Evolutionary conservation across 2,888 invertebrate genomes (phyloP).

Genomic region (Piscicola geometra): DNA sequence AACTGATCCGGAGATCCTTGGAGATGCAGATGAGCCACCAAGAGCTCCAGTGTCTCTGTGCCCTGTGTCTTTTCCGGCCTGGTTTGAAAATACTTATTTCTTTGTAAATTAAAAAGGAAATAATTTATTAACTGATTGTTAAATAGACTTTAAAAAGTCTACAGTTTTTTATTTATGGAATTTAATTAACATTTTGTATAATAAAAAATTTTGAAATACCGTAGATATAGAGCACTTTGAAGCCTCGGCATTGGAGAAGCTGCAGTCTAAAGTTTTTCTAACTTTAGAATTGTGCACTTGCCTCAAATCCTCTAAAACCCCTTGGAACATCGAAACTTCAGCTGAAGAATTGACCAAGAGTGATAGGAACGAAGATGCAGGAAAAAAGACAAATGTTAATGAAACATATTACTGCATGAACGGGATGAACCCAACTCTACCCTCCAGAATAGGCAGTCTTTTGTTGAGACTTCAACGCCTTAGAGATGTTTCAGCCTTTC

Average conservation of each 20-base stretch:
- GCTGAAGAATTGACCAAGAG: not conserved
- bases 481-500: not conserved
- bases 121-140: too few relatives aligned
- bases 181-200: too few relatives aligned
- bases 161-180: too few relatives aligned
- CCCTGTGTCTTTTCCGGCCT: not conserved
- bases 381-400: not conserved
- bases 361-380: not conserved
- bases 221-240: not conserved
- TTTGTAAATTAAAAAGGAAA: too few relatives aligned
- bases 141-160: too few relatives aligned
- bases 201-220: too few relatives aligned
- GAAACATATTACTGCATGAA: not conserved
- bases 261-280: not conserved
- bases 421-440: not conserved
- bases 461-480: not conserved
- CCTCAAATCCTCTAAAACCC: not conserved
- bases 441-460: not conserved
- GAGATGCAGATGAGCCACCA: not conserved
- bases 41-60: not conserved
- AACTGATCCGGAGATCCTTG: not conserved
- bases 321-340: not conserved
- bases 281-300: not conserved
- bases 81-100: too few relatives aligned
- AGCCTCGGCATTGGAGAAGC: not conserved